phyloP scores from a whole-genome alignment of 2,888 invertebrate genomes.

The Caenorhabditis angaria region DNA sequence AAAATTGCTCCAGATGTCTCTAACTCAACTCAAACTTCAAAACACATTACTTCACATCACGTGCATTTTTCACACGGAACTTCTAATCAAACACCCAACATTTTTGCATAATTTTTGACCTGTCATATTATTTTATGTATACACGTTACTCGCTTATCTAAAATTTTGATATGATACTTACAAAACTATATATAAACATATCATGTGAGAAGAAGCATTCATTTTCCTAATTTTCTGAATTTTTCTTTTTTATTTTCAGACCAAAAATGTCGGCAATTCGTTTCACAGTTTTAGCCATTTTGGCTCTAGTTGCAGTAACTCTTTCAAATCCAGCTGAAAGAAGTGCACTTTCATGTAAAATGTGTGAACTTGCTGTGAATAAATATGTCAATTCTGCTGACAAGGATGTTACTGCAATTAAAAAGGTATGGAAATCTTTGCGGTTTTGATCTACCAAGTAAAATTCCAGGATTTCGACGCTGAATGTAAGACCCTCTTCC shows the following conservation, averaged over 20 bases:
- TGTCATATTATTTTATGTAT: too few species aligned
- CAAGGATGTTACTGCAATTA: conserved; percentile 41
- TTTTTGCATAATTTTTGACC: too few species aligned
- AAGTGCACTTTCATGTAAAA: conserved; percentile 42
- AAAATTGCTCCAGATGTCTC: too few species aligned
- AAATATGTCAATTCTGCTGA: conserved; percentile 41
- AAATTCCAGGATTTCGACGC: conserved; percentile 36
- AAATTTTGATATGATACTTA: too few species aligned
- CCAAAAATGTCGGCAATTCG: not conserved
- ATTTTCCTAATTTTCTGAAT: too few species aligned
- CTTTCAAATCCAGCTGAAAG: conserved; percentile 29
- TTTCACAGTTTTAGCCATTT: conserved; percentile 9
- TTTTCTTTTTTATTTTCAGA: not conserved
- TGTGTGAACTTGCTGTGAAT: conserved; percentile 52
- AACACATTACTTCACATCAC: too few species aligned
- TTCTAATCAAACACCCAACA: too few species aligned
- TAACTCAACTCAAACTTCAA: too few species aligned
- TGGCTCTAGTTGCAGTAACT: conserved; percentile 33
- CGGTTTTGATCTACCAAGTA: not conserved
- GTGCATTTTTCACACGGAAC: too few species aligned
- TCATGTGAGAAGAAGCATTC: too few species aligned
- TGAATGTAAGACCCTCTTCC: conserved; percentile 51
- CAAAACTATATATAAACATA: too few species aligned
- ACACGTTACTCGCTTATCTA: too few species aligned
- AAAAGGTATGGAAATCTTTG: conserved; percentile 28